Base-by-base conservation (phyloP, 2,888 invertebrate species). In the Mythimna ferrago region DNA sequence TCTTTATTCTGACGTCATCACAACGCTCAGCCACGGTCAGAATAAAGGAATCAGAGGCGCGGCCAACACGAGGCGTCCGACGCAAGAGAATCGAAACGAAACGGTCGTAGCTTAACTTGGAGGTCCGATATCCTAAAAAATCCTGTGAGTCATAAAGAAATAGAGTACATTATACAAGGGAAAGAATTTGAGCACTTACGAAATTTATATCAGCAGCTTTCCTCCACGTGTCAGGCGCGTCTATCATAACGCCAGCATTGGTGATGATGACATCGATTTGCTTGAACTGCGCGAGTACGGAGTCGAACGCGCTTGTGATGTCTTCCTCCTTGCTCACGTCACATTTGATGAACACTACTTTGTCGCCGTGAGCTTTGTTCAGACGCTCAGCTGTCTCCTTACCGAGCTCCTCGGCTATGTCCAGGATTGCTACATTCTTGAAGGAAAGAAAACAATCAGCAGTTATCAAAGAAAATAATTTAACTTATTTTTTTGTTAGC, bases 211-310 rank as follows among this genome's bases (percentile, higher is more conserved):
- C 88, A 71, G 88, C 86, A 6, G 92, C 87, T 16, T 81, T 90
- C 65, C 91, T 89, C 91, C 91, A 92, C 2, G 83, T 10, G 4
- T 82, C 16, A 0, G 89, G 88, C 0, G 88, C 63, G 67, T 93
- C 92, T 51, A 85, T 88, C 89, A 93, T 89, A 51, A 92, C 88
- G 0, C 93, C 93, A 53, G 93, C 92, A 71, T 93, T 92, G 77
- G 93, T 93, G 62, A 93, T 85, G 51, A 92, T 82, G 53, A 93
- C 91, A 56, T 93, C 92, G 19, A 93, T 77, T 51, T 82, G 87
- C 58, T 88, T 82, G 56, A 90, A 89, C 61, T 81, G 78, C 1
- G 73, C 73, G 16, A 91, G 62, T 11, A 91, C 89, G 71, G 87
- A 66, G 5, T 91, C 80, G 73, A 92, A 92, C 0, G 89, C 88